Evolutionary conservation across 2,888 invertebrate species (phyloP).

Genomic region (Apamea monoglypha): DNA sequence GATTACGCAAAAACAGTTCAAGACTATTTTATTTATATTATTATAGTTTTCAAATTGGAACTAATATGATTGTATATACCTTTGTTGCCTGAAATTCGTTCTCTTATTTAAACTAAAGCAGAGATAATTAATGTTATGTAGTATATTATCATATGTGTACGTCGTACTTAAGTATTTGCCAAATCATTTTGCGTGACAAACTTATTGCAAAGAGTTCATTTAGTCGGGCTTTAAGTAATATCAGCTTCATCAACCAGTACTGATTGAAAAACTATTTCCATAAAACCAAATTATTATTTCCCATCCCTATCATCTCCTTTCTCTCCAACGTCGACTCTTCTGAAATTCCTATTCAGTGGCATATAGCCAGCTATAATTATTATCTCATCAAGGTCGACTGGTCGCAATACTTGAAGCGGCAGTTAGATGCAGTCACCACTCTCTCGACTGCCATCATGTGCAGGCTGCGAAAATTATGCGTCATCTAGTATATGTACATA

Average conservation of each 20-base stretch:
- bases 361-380: slow-evolving; percentile 52
- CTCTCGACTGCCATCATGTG: slow-evolving; percentile 29
- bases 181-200: background rate
- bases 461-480: slow-evolving; percentile 40
- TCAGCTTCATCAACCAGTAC: too few species aligned
- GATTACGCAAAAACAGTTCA: background rate
- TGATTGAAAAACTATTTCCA: background rate
- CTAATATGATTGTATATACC: background rate
- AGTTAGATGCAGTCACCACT: slow-evolving; percentile 56
- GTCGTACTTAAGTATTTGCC: background rate
- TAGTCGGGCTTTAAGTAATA: background rate
- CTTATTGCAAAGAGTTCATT: background rate
- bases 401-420: slow-evolving; percentile 42
- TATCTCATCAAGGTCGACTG: slow-evolving; percentile 60
- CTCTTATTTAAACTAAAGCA: too few species aligned
- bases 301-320: background rate
- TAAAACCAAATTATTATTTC: background rate
- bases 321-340: background rate
- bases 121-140: too few species aligned
- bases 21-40: background rate
- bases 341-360: background rate
- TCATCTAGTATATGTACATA: slow-evolving; percentile 14
- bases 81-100: too few species aligned
- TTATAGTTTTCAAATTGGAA: background rate
- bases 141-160: background rate